Evolutionary conservation across 2,888 invertebrate genomes (phyloP).

Genomic region (Cheiracanthium punctorium): DNA sequence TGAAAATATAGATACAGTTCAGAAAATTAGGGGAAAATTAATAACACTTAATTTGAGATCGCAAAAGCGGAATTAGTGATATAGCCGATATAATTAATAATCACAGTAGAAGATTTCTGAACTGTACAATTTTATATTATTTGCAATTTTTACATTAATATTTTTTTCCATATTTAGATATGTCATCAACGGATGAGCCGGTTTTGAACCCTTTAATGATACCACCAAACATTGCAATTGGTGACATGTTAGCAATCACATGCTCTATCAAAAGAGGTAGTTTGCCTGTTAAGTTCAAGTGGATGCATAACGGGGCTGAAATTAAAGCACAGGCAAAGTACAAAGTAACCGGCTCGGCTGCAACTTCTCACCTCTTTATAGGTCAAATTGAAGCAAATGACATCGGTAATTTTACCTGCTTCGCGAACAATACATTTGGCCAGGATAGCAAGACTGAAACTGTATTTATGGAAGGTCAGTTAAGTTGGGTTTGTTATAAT

Average conservation of each 20-base stretch:
- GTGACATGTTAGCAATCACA: constrained; percentile 42
- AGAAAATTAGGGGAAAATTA: too few relatives aligned
- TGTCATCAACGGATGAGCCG: constrained; percentile 13
- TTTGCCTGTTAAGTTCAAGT: constrained; percentile 47
- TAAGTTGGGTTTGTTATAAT: too few relatives aligned
- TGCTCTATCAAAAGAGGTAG: constrained; percentile 53
- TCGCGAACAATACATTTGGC: constrained; percentile 39
- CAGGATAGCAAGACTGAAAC: constrained; percentile 24
- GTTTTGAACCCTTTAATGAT: constrained; percentile 37
- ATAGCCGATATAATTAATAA: too few relatives aligned
- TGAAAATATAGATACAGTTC: too few relatives aligned
- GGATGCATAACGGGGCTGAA: constrained; percentile 39
- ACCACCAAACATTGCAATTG: constrained; percentile 46
- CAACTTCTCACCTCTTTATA: constrained; percentile 27
- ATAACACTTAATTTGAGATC: too few relatives aligned
- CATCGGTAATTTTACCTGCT: constrained; percentile 66
- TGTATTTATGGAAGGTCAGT: constrained; percentile 47
- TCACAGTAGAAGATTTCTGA: too few relatives aligned
- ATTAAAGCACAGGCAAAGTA: background rate
- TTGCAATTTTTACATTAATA: too few relatives aligned
- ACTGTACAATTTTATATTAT: too few relatives aligned
- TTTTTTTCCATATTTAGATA: background rate
- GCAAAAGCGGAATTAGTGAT: too few relatives aligned
- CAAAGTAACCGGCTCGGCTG: constrained; percentile 23
- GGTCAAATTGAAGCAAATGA: constrained; percentile 34